A percentile compares a stretch with the other conserved stretches of the same genome.
phyloP scores from a whole-genome alignment of 1,140 invertebrate genomes.

The Aphis gossypii region DNA sequence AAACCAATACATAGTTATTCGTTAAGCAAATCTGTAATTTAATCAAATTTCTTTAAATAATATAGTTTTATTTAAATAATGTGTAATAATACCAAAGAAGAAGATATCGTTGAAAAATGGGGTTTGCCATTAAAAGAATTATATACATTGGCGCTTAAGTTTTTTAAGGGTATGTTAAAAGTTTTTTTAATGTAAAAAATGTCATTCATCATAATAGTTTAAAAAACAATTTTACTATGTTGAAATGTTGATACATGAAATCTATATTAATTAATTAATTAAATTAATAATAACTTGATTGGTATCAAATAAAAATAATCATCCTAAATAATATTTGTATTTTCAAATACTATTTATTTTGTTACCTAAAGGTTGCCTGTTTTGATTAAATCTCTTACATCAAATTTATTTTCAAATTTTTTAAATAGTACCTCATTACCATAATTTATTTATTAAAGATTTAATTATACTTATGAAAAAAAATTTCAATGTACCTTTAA shows the following conservation, averaged over 20 bases:
- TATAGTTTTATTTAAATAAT: background rate
- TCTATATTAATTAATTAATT: too few relatives aligned
- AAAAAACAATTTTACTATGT: too few relatives aligned
- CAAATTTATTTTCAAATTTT: background rate
- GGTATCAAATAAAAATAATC: background rate
- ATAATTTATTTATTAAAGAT: background rate
- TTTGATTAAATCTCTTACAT: background rate
- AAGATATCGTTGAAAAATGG: conserved; percentile 65
- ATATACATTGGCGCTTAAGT: conserved; percentile 84
- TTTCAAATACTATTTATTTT: background rate
- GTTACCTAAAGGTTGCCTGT: background rate
- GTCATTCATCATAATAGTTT: too few relatives aligned
- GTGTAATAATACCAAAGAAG: conserved; percentile 53
- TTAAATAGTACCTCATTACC: background rate
- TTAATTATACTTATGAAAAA: background rate
- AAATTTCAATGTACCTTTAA: too few relatives aligned
- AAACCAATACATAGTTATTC: background rate
- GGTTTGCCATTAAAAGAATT: conserved; percentile 78
- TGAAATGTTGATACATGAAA: background rate
- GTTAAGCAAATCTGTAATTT: background rate
- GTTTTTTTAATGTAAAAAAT: background rate
- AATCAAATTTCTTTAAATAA: background rate
- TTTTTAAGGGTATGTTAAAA: conserved; percentile 82
- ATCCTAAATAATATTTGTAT: too few relatives aligned
- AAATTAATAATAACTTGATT: background rate